Base-by-base conservation (phyloP, 2,113 vertebrate genomes). In the Neolamprologus toae region DNA sequence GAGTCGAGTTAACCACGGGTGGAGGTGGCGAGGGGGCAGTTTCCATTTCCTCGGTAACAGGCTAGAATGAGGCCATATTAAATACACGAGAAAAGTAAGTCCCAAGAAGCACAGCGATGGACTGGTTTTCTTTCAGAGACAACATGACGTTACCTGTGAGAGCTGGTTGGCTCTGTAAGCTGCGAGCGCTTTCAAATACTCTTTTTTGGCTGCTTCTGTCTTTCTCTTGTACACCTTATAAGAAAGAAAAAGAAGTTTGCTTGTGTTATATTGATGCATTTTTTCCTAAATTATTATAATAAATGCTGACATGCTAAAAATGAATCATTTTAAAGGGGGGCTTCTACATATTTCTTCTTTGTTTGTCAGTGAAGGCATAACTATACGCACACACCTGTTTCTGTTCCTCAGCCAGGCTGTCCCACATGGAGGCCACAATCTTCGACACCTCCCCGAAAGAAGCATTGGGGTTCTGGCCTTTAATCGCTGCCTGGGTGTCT, bases 361-460 rank as follows among this genome's bases (percentile, higher is more conserved):
- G 10, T 42, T 11, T 10, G 19, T 82, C 37, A 55, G 40, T n/a
- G 2, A 35, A 6, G 2, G n/a, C 3, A 55, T 9, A 45, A 88
- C 31, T 11, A 33, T 7, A 17, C 14, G 10, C 13, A 6, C 1
- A 3, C 89, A 98, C 98, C 97, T 98, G 98, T 89, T 98, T 98
- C 94, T 98, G 98, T 61, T 98, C 98, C 59, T 98, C 98, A 12
- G 97, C 98, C 81, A 98, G 94, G 90, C 98, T 98, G 94, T 98
- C 98, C 98, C 98, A 98, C 98, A 98, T 98, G 66, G 98, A 98
- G 21, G 98, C 98, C 40, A 98, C 98, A 16, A 98, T 98, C 93
- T 98, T 98, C 53, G 98, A 98, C 68, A 98, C 98, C 88, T 98
- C 98, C 5, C 98, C 98, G 79, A 98, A 98, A 26, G 98, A 98